Conservation (phyloP, 2,797 vertebrate genomes). For the Anisognathus igniventris region DNA sequence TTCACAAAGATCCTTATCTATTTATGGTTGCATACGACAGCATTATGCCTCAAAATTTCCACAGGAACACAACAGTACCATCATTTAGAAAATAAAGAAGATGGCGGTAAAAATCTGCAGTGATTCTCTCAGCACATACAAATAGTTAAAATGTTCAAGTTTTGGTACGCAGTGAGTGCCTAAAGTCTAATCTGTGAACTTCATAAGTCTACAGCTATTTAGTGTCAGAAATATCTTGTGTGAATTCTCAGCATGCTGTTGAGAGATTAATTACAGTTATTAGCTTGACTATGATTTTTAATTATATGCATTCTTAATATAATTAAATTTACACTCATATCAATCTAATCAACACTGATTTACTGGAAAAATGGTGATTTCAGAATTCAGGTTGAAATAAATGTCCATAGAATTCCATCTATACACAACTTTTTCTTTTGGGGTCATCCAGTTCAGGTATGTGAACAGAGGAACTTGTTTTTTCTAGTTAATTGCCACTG, state of each 20-base stretch:
- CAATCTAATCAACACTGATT: background rate
- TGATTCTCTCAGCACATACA: background rate
- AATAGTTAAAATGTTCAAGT: background rate
- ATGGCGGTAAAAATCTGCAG: background rate
- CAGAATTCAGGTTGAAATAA: background rate
- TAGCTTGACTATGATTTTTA: background rate
- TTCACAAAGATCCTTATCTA: background rate
- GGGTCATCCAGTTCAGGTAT: background rate
- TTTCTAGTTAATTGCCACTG: constrained; percentile 1
- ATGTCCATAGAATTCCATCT: background rate
- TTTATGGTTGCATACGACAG: background rate
- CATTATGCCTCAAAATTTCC: background rate
- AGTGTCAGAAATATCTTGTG: background rate
- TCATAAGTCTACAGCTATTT: background rate
- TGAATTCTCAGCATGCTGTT: background rate
- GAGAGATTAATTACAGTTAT: background rate
- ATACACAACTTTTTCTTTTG: background rate
- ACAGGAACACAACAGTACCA: background rate
- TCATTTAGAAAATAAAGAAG: background rate
- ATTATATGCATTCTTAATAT: background rate
- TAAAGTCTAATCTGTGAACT: background rate
- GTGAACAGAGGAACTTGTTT: background rate
- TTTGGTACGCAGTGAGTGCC: background rate
- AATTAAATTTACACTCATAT: background rate
- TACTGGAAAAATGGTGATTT: background rate